A percentile compares a stretch with the other conserved stretches of the same genome.
These are phyloP conservation scores for Jordanella pulchra DNA, from an alignment of 2,797 vertebrate species.

Conservation along the genomic window DNA sequence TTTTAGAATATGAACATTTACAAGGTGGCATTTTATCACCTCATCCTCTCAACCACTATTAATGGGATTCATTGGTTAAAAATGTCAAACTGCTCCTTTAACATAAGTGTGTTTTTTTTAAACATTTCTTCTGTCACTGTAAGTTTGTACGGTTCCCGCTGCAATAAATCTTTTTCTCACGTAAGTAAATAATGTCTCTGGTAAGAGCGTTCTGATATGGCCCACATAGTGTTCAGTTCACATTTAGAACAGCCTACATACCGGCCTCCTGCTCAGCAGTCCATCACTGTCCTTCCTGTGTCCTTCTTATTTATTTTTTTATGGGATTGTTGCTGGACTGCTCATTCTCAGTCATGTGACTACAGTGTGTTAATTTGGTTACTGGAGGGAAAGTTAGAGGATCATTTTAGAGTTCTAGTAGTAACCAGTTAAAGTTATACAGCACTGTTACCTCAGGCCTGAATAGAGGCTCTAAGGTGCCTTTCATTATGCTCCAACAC, in stretches of 20 bases:
- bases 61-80: not conserved
- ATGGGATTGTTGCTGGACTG: slow-evolving; percentile 24
- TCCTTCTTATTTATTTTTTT: slow-evolving; percentile 25
- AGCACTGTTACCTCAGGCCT: slow-evolving; percentile 31
- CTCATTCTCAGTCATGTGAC: slow-evolving; percentile 31
- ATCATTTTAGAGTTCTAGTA: slow-evolving; percentile 37
- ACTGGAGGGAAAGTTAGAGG: slow-evolving; percentile 32
- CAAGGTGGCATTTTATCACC: not conserved
- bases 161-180: not conserved
- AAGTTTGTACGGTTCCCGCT: not conserved
- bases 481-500: slow-evolving; percentile 24
- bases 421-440: slow-evolving; percentile 48
- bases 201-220: slow-evolving; percentile 20
- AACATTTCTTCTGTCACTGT: not conserved
- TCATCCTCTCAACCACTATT: not conserved
- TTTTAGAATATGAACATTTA: not conserved
- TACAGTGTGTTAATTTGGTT: slow-evolving; percentile 33
- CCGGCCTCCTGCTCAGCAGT: slow-evolving; percentile 47
- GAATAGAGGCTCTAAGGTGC: slow-evolving; percentile 9
- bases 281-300: slow-evolving; percentile 39
- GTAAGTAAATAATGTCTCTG: slow-evolving; percentile 1
- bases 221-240: slow-evolving; percentile 43
- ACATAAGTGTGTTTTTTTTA: not conserved
- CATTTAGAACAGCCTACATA: slow-evolving; percentile 58
- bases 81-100: slow-evolving; percentile 4